Evolutionary conservation across 2,888 invertebrate genomes (phyloP), one percentile per base, ranked within the genome.

Genomic region (Cataglyphis albicans): DNA sequence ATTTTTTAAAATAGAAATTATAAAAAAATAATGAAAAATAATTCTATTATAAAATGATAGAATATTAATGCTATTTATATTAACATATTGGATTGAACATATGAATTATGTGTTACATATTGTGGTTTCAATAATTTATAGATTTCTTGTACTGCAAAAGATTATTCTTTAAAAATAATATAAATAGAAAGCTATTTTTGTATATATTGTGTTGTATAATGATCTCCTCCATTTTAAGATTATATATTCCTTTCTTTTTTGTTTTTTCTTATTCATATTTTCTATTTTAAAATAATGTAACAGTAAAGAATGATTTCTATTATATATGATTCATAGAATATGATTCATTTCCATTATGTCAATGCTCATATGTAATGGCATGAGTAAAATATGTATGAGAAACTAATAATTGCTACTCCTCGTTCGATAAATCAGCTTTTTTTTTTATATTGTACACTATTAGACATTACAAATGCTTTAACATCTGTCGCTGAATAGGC

Each of bases 401-500:
- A 10, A 44, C 64, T 29, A 68, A 32, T 44, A 73, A 21, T 44
- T 73, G 18, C 52, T 52, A 73, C 12, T 52, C 52, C n/a, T 2
- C 44, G 68, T 52, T 12, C 41, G 61, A 63, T 67, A 72, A 80
- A 76, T 59, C 18, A 21, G 57, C 59, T 29, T 32, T 6, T 35
- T 32, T 35, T 35, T 35, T 35, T 35, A 35, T 35, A 68, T 83
- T 57, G 25, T 72, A 80, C 15, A 85, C 52, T 72, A 84, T 44
- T 72, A 82, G 25, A 29, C 73, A 64, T 41, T 25, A 68, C 32
- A 84, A n/a, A 10, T 76, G n/a, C n/a, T 38, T 65, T 55, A 64
- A 81, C 32, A 75, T 21, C 21, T 21, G 5, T 35, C 18, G 18
- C 0, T 52, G 15, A 12, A 64, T 9, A 52, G 52, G 52, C 7